Base-by-base conservation (phyloP, 2,888 invertebrate genomes). In the Rhagonycha lutea region DNA sequence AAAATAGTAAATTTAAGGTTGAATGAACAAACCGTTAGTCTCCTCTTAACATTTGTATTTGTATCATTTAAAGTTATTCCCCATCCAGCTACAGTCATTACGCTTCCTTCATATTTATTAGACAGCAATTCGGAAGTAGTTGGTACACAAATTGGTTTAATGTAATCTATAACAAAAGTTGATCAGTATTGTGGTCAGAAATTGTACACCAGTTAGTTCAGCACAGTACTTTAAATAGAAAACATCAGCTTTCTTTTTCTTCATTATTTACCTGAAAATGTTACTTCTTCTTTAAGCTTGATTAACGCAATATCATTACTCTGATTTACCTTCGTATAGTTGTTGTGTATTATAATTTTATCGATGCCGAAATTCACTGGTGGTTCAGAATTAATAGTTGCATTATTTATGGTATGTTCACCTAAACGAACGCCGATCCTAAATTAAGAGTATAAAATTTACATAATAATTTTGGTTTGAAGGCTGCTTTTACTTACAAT, bases 261-360 rank as follows among this genome's bases (percentile, higher is more conserved):
- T n/a, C n/a, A n/a, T n/a, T n/a, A n/a, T n/a, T n/a, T 84, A 91
- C 91, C 89, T 70, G 90, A 91, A 82, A 89, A 91, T 4, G 83
- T 79, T 0, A 92, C 91, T 26, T 89, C 86, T 1, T 84, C 84
- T 0, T 88, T 81, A 12, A 95, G 87, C 70, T 94, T 89, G 32
- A 95, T 82, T 12, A 95, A 86, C 0, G 94, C 95, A 61, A 95
- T 93, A 83, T 95, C 95, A 83, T 94, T 65, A 8, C 12, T 65
- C 1, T 11, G 12, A 4, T 23, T n/a, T 12, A 12, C 12, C 4
- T n/a, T n/a, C 12, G 3, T n/a, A 47, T 65, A 65, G 7, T 10
- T 12, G 10, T 65, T n/a, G 10, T 65, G 63, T 24, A 65, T n/a
- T 24, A 65, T 26, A n/a, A 18, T 11, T 65, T 65, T 26, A 8